A percentile compares a stretch with the other conserved stretches of the same genome.
Conservation (phyloP, 37 sponge, comb jelly and placozoan species). For the Ianthella basta region DNA sequence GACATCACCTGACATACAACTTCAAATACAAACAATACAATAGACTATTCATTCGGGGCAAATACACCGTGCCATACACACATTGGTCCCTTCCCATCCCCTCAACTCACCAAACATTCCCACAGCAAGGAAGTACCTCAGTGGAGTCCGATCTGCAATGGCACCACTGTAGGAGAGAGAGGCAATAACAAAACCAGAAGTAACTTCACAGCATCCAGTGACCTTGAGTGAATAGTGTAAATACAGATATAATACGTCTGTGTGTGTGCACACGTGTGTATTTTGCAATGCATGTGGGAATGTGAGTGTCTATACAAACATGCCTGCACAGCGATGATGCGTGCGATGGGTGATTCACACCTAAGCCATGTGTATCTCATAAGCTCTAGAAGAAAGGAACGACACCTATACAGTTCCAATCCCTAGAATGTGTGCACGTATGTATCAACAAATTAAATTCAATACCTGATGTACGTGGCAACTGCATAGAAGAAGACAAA, state of each 20-base stretch:
- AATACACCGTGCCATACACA: too few relatives aligned
- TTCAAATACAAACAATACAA: too few relatives aligned
- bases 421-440: background rate
- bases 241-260: background rate
- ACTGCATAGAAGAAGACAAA: slow-evolving; percentile 75
- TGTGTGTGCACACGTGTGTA: slow-evolving; percentile 13
- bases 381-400: too few relatives aligned
- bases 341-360: too few relatives aligned
- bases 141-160: slow-evolving; percentile 75
- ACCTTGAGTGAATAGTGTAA: background rate
- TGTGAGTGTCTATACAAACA: too few relatives aligned
- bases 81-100: too few relatives aligned
- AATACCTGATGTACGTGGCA: slow-evolving; percentile 62
- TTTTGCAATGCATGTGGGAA: background rate
- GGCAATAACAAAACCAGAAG: background rate
- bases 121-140: slow-evolving; percentile 78
- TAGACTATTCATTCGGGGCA: too few relatives aligned
- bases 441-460: background rate
- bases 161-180: slow-evolving; percentile 69
- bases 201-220: background rate
- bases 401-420: background rate
- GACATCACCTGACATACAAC: too few relatives aligned
- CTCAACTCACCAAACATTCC: slow-evolving; percentile 87
- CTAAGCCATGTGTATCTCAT: too few relatives aligned
- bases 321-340: too few relatives aligned